A percentile compares a stretch with the other conserved stretches of the same genome.
Evolutionary conservation across 2,888 invertebrate genomes (phyloP).

Genomic region (Agelastica alni): DNA sequence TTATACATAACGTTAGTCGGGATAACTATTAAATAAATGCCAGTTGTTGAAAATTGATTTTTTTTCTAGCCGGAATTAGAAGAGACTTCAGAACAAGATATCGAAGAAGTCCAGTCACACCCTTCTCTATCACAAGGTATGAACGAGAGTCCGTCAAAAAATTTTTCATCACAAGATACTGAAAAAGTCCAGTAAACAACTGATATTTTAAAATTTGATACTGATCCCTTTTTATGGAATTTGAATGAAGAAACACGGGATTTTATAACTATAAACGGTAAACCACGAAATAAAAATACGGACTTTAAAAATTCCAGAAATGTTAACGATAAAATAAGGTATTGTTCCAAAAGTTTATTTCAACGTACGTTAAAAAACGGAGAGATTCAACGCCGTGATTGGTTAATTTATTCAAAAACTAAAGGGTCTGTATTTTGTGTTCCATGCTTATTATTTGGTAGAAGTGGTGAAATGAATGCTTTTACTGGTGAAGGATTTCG

Average conservation of each 20-base stretch:
- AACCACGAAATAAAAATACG: neutral
- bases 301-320: neutral
- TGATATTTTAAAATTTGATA: neutral
- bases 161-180: neutral
- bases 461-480: neutral
- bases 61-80: neutral
- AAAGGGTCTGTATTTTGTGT: neutral
- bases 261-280: neutral
- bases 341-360: neutral
- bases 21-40: neutral
- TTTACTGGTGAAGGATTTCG: neutral
- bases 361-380: neutral
- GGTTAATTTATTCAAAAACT: neutral
- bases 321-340: neutral
- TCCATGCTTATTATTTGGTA: neutral
- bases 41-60: neutral
- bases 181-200: neutral
- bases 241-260: neutral
- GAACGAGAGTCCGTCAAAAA: neutral
- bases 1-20: neutral
- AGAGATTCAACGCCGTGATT: neutral
- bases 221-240: neutral
- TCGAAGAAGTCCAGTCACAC: neutral
- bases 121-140: neutral
- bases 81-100: neutral